Evolutionary conservation across 2,113 vertebrate genomes (phyloP), one percentile per base, ranked within the genome.

Genomic region (Recurvirostra avosetta): DNA sequence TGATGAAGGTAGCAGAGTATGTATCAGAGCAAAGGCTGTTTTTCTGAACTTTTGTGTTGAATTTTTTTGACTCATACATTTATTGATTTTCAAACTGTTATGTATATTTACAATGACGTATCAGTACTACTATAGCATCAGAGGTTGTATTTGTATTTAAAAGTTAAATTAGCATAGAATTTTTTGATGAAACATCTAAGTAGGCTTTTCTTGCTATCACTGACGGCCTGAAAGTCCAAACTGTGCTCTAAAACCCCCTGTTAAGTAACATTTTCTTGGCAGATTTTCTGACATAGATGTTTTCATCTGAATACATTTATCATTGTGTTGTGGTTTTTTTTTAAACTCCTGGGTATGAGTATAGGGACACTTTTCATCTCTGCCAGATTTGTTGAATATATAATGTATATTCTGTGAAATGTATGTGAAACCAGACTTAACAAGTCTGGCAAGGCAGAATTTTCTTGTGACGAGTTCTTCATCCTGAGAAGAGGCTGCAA

Each of bases 361-460:
- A 61, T 78, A 62, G 19, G 52, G 43, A 73, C 73, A 76, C 18
- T 91, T 94, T 86, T 75, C 8, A 38, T 78, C 56, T 84, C 74
- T 95, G n/a, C 12, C 66, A 86, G 58, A 8, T 58, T 87, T 95
- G 76, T 91, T 49, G 26, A 76, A 88, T 93, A 45, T 68, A 25
- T 82, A 79, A 56, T 3, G 0, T 67, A 47, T 85, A 92, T 67
- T 82, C 47, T 71, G 29, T 92, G 84, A 86, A 93, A 85, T 65
- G 11, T 68, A 34, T 79, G 36, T 88, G 52, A 87, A 93, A 81
- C 15, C 41, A 91, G 65, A 94, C 38, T 81, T 91, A 90, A 78
- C n/a, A 75, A 79, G 77, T 82, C 70, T 95, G 50, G 80, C 55
- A 87, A 93, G 47, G 56, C n/a, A 88, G 65, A 92, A 89, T 81